phyloP scores from a whole-genome alignment of 2,113 vertebrate species.

The Nettapus auritus region DNA sequence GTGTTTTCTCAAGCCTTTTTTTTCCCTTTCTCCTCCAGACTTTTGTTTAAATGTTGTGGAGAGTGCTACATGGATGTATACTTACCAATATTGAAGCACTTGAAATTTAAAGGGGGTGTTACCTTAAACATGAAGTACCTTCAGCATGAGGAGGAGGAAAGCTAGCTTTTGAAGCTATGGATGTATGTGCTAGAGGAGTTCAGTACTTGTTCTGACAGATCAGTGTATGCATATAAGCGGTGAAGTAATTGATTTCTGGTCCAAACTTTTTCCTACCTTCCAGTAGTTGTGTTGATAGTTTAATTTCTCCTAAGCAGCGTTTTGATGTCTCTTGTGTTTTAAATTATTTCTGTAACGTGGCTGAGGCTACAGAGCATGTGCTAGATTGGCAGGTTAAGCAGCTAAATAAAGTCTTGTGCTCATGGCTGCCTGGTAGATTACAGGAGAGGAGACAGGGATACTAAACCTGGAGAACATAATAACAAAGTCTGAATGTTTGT shows the following conservation, averaged over 20 bases:
- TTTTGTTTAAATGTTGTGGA: neutral
- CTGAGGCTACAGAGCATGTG: neutral
- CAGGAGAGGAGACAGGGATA: neutral
- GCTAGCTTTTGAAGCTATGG: neutral
- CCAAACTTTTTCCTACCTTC: neutral
- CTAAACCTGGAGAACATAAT: neutral
- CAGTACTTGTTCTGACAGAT: neutral
- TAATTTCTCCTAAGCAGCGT: neutral
- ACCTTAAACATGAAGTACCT: neutral
- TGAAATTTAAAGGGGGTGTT: neutral
- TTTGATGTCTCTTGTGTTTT: neutral
- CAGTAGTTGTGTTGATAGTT: neutral
- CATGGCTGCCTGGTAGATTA: conserved; percentile 2
- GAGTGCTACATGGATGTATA: neutral
- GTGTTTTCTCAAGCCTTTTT: neutral
- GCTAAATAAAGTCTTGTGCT: conserved; percentile 2
- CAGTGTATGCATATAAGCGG: neutral
- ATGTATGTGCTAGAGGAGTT: neutral
- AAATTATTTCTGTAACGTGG: neutral
- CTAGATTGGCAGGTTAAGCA: conserved; percentile 10
- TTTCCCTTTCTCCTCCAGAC: neutral
- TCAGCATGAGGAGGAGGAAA: neutral
- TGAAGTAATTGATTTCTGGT: neutral
- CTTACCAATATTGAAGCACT: neutral
- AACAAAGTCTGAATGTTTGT: neutral